Evolutionary conservation across 2,888 invertebrate species (phyloP).

Genomic region (Mylabris sibirica): DNA sequence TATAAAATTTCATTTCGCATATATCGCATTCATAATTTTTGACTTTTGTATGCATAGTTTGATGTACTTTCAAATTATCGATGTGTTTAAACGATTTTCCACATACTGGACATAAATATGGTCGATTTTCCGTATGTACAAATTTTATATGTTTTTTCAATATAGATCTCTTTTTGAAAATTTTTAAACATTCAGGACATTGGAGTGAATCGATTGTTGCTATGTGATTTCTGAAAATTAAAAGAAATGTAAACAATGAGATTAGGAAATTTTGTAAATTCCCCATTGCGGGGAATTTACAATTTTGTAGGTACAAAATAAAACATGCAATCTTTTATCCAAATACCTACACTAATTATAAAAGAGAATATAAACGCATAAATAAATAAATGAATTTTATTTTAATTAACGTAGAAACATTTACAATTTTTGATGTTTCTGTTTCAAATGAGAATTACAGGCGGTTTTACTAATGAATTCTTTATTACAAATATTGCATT

Average conservation of each 20-base stretch:
- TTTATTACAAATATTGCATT: constrained; percentile 17
- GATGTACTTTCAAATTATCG: background rate
- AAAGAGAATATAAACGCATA: no score
- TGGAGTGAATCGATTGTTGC: background rate
- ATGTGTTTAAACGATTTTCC: background rate
- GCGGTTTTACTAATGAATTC: constrained; percentile 15
- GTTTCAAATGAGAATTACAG: background rate
- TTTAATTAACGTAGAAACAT: no score
- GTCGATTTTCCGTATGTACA: background rate
- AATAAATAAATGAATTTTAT: background rate
- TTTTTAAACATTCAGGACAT: background rate
- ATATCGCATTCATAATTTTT: background rate
- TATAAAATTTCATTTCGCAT: background rate
- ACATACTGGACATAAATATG: background rate
- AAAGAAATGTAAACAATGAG: background rate
- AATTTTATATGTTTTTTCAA: background rate
- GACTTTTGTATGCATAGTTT: constrained; percentile 12
- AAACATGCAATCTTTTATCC: background rate
- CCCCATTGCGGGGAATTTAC: background rate
- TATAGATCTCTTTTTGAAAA: background rate
- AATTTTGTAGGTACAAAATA: background rate
- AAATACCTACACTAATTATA: no score
- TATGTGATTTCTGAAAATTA: background rate
- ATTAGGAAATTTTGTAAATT: background rate
- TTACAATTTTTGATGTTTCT: background rate